These are phyloP conservation scores for Muscidifurax raptorellus DNA, from an alignment of 1,140 invertebrate genomes.

Conservation along the genomic window DNA sequence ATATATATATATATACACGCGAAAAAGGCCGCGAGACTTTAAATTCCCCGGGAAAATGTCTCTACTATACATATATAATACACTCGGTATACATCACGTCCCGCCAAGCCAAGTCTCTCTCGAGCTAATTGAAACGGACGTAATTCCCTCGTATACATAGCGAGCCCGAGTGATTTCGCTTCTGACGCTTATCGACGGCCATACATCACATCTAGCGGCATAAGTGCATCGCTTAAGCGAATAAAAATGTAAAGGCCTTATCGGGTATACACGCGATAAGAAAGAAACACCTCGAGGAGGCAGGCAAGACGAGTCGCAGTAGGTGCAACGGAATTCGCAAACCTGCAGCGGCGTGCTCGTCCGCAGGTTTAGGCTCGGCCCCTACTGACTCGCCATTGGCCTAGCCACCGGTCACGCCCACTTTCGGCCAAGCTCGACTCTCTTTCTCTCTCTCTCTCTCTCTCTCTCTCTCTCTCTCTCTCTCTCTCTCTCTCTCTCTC, in stretches of 20 bases:
- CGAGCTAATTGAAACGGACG: background rate
- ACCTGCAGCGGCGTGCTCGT: slow-evolving; percentile 18
- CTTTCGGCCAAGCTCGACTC: background rate
- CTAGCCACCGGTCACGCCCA: slow-evolving; percentile 41
- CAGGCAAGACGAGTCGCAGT: background rate
- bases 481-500: too few species aligned
- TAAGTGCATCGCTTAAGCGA: background rate
- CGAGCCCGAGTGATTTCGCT: background rate
- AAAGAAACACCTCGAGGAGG: slow-evolving; percentile 1
- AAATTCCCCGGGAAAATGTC: background rate
- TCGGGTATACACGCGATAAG: background rate
- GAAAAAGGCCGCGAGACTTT: too few species aligned
- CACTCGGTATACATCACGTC: too few species aligned
- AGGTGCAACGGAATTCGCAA: slow-evolving; percentile 33
- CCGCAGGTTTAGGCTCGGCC: slow-evolving; percentile 50
- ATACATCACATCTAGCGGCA: background rate
- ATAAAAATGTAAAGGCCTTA: background rate
- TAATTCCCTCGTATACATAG: too few species aligned
- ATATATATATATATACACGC: too few species aligned
- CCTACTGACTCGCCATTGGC: slow-evolving; percentile 35
- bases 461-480: background rate
- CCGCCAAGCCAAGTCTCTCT: too few species aligned
- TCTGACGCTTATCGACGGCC: background rate
- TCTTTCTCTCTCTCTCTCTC: too few species aligned
- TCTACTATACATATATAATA: background rate